Evolutionary conservation across 2,113 vertebrate genomes (phyloP).

Genomic region (Tiliqua scincoides): DNA sequence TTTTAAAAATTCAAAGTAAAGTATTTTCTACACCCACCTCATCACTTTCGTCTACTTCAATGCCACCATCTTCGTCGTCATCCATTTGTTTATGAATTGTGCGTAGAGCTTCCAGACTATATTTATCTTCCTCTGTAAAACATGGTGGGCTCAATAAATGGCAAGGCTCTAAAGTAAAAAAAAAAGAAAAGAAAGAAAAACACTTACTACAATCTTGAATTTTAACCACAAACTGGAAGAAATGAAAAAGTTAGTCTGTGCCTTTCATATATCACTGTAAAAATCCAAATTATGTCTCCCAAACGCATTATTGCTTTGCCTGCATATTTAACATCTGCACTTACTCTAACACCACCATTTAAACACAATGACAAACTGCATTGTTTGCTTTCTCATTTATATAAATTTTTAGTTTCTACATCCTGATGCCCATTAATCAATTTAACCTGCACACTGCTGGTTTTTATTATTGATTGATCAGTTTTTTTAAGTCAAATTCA

Average conservation of each 20-base stretch:
- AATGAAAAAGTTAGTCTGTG: neutral
- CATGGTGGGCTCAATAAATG: constrained; percentile 89
- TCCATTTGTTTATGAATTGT: constrained; percentile 99
- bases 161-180: constrained; percentile 83
- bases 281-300: too few relatives aligned
- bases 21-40: constrained; percentile 83
- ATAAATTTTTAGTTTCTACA: neutral
- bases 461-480: neutral
- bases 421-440: neutral
- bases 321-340: neutral
- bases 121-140: constrained; percentile 91
- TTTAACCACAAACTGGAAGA: neutral
- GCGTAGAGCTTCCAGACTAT: constrained; percentile 93
- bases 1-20: neutral
- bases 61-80: constrained; percentile 97
- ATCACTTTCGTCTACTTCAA: constrained; percentile 97
- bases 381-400: neutral
- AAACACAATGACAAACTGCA: neutral
- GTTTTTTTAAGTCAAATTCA: neutral
- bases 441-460: too few relatives aligned
- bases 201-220: constrained; percentile 11
- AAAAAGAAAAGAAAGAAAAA: constrained; percentile 10
- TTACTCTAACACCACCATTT: neutral
- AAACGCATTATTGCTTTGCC: neutral
- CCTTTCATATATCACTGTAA: too few relatives aligned